Percentiles rank a stretch among this genome's conserved stretches.
These are phyloP conservation scores for Galagoides demidoff DNA, from an alignment of 2,797 vertebrate genomes.

Conservation along the genomic window DNA sequence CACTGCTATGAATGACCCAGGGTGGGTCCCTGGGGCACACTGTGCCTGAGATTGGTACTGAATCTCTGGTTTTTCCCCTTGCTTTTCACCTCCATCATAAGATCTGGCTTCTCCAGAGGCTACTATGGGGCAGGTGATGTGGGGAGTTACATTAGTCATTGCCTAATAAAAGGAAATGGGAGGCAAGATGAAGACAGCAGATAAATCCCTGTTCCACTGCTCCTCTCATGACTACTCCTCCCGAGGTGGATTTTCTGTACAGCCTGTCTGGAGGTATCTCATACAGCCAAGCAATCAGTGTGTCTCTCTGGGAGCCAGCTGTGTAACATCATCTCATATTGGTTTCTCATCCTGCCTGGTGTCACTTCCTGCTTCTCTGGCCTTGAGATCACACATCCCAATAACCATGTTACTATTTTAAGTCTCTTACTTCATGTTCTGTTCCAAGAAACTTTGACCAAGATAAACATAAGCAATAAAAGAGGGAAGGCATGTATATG, in stretches of 20 bases:
- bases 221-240: not conserved
- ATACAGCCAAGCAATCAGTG: not conserved
- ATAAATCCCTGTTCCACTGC: accelerated
- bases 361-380: not conserved
- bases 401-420: not conserved
- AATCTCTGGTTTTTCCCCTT: not conserved
- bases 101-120: not conserved
- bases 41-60: not conserved
- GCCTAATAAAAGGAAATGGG: not conserved
- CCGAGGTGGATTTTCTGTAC: not conserved
- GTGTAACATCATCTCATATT: not conserved
- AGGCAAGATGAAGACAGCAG: not conserved
- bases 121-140: not conserved
- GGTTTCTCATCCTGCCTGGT: not conserved
- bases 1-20: not conserved
- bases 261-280: not conserved
- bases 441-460: not conserved
- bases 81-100: not conserved
- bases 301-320: not conserved
- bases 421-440: not conserved
- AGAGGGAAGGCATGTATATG: not conserved
- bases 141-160: not conserved
- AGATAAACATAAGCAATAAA: not conserved
- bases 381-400: not conserved
- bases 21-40: not conserved